Evolutionary conservation across 2,797 vertebrate genomes (phyloP).

Genomic region (Periparus ater): DNA sequence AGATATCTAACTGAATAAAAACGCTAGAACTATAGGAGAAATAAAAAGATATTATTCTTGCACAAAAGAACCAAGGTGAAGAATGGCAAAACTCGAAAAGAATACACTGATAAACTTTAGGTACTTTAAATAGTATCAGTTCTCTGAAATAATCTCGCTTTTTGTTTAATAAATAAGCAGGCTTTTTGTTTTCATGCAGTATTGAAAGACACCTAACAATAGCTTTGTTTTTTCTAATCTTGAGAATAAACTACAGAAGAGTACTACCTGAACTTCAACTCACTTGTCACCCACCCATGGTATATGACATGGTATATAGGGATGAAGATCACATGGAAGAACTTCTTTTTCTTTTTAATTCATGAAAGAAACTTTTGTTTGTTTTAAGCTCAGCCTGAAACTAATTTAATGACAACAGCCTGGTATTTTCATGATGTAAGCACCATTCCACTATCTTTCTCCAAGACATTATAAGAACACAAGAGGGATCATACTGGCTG

Average conservation of each 20-base stretch:
- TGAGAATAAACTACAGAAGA: not conserved
- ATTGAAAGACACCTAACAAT: not conserved
- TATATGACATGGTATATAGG: not conserved
- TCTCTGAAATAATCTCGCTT: not conserved
- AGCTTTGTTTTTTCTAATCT: not conserved
- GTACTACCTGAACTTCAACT: not conserved
- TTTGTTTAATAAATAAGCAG: not conserved
- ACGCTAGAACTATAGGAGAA: not conserved
- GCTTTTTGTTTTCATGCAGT: not conserved
- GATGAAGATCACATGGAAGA: not conserved
- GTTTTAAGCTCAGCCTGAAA: not conserved
- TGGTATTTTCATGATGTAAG: not conserved
- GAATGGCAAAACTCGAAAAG: not conserved
- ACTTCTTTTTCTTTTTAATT: not conserved
- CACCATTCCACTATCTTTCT: not conserved
- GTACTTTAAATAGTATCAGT: not conserved
- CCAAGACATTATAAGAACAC: not conserved
- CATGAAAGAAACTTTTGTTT: not conserved
- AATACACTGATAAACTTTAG: not conserved
- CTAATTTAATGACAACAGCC: not conserved
- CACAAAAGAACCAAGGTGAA: not conserved
- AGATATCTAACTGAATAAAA: not conserved
- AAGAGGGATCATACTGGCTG: not conserved
- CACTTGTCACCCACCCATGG: not conserved
- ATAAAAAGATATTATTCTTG: not conserved